Conservation (phyloP, 1,140 invertebrate species). For the Tetramorium alpestre region DNA sequence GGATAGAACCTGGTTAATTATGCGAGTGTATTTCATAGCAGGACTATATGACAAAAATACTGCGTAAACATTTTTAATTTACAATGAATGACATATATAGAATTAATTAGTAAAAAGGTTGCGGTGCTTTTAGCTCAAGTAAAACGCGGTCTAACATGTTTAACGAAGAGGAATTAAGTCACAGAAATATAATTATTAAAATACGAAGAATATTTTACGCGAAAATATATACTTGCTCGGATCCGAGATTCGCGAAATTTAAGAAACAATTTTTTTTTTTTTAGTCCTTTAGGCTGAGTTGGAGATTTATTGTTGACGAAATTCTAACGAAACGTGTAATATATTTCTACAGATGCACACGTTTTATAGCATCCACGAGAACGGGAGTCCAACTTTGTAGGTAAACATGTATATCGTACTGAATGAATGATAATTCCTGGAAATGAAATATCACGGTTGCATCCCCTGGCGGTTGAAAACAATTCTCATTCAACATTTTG, state of each 20-base stretch:
- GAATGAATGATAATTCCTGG: conserved; percentile 37
- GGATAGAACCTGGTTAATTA: conserved; percentile 31
- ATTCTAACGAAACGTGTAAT: conserved; percentile 1
- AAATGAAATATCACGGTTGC: conserved; percentile 37
- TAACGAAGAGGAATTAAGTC: background rate
- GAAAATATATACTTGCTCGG: background rate
- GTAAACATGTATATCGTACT: conserved; percentile 15
- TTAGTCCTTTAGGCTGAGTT: background rate
- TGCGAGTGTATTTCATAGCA: conserved; percentile 30
- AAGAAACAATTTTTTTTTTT: background rate
- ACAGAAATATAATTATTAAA: background rate
- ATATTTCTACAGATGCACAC: background rate
- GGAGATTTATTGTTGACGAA: conserved; percentile 16
- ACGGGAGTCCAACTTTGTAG: conserved; percentile 2
- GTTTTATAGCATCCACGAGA: background rate
- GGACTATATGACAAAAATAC: background rate
- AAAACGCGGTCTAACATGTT: background rate
- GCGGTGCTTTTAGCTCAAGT: background rate
- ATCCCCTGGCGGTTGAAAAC: conserved; percentile 25
- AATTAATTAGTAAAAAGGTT: conserved; percentile 36
- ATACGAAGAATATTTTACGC: background rate
- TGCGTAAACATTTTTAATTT: conserved; percentile 35
- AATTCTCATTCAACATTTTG: conserved; percentile 44
- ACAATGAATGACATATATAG: background rate
- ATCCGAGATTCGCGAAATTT: background rate